A percentile compares a stretch with the other conserved stretches of the same genome.
Evolutionary conservation across 2,888 invertebrate genomes (phyloP).

Genomic region (Conomelus anceps): DNA sequence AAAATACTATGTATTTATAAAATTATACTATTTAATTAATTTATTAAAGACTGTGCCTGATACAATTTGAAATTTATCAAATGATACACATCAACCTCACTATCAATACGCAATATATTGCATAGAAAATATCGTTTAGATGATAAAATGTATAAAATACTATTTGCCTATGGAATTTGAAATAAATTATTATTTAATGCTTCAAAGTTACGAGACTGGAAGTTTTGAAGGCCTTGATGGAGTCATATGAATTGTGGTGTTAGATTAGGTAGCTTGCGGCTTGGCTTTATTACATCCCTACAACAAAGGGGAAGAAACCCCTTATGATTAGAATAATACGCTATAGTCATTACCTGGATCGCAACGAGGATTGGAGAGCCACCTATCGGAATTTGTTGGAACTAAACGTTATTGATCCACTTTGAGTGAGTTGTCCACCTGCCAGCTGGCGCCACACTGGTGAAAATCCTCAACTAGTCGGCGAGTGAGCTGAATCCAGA

Average conservation of each 20-base stretch:
- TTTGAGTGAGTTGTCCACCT: neutral
- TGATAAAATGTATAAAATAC: too few species aligned
- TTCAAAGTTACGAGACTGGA: too few species aligned
- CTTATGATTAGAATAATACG: neutral
- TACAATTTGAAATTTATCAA: too few species aligned
- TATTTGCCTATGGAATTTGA: too few species aligned
- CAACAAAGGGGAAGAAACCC: neutral
- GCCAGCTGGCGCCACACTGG: neutral
- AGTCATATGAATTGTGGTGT: neutral
- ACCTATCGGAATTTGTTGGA: neutral
- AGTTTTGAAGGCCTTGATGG: too few species aligned
- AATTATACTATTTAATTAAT: too few species aligned
- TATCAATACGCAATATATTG: too few species aligned
- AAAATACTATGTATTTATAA: too few species aligned
- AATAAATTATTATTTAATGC: too few species aligned
- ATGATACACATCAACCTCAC: too few species aligned
- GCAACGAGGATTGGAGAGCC: neutral
- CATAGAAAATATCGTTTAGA: too few species aligned
- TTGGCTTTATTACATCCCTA: neutral
- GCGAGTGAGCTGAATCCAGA: neutral
- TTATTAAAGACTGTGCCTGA: too few species aligned
- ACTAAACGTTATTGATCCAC: neutral
- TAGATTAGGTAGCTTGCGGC: neutral
- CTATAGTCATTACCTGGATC: neutral
- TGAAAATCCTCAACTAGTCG: neutral